Percentiles rank a stretch among this genome's conserved stretches.
Evolutionary conservation across 2,888 invertebrate genomes (phyloP).

Genomic region (Lymantria monacha): DNA sequence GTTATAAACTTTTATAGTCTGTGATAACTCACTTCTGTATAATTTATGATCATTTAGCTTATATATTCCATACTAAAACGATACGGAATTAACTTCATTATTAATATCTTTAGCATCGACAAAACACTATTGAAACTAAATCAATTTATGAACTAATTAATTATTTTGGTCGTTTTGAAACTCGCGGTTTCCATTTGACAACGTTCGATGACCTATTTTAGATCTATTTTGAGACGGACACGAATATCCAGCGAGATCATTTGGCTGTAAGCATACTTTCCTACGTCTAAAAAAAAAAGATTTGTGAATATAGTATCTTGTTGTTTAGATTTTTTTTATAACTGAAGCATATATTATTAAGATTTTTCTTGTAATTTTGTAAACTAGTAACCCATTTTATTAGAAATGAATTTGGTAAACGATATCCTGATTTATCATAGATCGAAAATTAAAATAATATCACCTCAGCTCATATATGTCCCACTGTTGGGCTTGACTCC

Average conservation of each 20-base stretch:
- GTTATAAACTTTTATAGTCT: no score
- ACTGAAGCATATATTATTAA: neutral
- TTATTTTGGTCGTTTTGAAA: slow-evolving; percentile 28
- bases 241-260: slow-evolving; percentile 40
- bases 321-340: slow-evolving; percentile 24
- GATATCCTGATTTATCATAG: no score
- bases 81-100: slow-evolving; percentile 11
- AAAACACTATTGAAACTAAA: slow-evolving; percentile 23
- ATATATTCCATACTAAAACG: neutral
- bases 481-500: no score
- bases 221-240: slow-evolving; percentile 52
- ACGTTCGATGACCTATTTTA: slow-evolving; percentile 65
- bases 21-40: no score
- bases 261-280: slow-evolving; percentile 37
- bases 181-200: slow-evolving; percentile 31
- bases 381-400: no score
- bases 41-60: no score
- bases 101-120: neutral
- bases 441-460: no score
- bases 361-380: no score
- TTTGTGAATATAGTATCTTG: slow-evolving; percentile 23
- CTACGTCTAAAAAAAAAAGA: slow-evolving; percentile 36
- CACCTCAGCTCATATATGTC: no score
- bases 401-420: no score
- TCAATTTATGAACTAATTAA: slow-evolving; percentile 33